phyloP scores from a whole-genome alignment of 1,140 invertebrate species.

The Neomicropteryx cornuta region DNA sequence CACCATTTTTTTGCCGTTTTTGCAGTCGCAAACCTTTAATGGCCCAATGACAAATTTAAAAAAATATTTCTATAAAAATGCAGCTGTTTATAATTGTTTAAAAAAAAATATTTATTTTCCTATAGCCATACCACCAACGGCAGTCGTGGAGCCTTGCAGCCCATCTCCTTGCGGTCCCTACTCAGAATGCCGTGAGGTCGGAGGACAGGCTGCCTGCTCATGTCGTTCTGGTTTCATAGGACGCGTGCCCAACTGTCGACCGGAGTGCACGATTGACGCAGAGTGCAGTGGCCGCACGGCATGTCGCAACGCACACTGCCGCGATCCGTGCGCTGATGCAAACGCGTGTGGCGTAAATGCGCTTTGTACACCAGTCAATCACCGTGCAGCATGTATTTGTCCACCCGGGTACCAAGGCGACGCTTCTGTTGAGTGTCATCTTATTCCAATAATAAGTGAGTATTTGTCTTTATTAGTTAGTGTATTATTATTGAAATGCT shows the following conservation, averaged over 20 bases:
- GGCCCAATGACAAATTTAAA: too few relatives aligned
- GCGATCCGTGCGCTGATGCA: constrained; percentile 58
- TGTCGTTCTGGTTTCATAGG: constrained; percentile 64
- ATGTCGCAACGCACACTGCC: constrained; percentile 58
- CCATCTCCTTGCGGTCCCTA: constrained; percentile 74
- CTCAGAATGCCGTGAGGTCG: constrained; percentile 64
- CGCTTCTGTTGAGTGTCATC: constrained; percentile 34
- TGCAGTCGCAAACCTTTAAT: too few relatives aligned
- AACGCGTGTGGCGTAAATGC: constrained; percentile 60
- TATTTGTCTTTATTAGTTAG: constrained; percentile 6
- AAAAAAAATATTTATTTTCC: constrained; percentile 6
- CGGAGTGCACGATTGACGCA: constrained; percentile 60
- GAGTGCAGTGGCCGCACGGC: constrained; percentile 55
- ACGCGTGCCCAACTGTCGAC: constrained; percentile 60
- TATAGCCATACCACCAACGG: constrained; percentile 18
- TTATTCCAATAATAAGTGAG: constrained; percentile 27
- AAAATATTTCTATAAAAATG: too few relatives aligned
- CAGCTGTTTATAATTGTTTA: background rate
- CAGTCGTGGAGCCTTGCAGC: constrained; percentile 40
- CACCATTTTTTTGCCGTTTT: too few relatives aligned
- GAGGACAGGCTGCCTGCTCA: constrained; percentile 63
- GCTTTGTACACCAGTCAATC: constrained; percentile 51
- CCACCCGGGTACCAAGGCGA: constrained; percentile 40
- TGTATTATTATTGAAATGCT: background rate
- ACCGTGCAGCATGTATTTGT: constrained; percentile 45